A percentile compares a stretch with the other conserved stretches of the same genome.
These are phyloP conservation scores for Phalanger gymnotis DNA, from an alignment of 2,797 vertebrate genomes.

Conservation along the genomic window DNA sequence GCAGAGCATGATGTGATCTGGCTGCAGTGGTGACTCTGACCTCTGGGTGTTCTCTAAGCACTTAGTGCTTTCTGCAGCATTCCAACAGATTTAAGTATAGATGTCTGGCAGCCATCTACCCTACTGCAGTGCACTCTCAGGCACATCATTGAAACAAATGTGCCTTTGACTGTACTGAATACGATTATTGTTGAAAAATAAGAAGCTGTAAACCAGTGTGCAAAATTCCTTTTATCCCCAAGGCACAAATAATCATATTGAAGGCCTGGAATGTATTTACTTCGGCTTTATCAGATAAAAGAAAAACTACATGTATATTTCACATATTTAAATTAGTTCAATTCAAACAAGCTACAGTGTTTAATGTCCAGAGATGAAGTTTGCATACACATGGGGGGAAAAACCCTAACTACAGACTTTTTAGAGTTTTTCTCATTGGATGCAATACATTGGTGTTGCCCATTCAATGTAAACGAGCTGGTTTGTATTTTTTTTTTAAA, in stretches of 20 bases:
- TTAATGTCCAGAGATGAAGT: constrained; percentile 61
- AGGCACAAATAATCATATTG: constrained; percentile 66
- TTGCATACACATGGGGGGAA: not conserved
- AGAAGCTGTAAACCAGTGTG: constrained; percentile 79
- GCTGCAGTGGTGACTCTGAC: constrained; percentile 79
- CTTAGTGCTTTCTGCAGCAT: constrained; percentile 81
- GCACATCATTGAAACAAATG: constrained; percentile 82
- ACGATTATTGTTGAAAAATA: constrained; percentile 83
- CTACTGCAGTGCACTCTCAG: constrained; percentile 76
- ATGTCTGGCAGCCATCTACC: constrained; percentile 75
- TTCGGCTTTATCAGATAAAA: constrained; percentile 78
- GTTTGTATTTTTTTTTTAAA: constrained; percentile 49
- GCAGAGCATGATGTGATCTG: constrained; percentile 71
- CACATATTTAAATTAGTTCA: not conserved
- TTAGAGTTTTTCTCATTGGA: constrained; percentile 30
- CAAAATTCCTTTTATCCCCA: constrained; percentile 78
- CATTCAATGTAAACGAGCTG: constrained; percentile 43
- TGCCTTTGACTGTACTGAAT: constrained; percentile 84
- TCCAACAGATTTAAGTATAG: constrained; percentile 84
- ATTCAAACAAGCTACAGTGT: constrained; percentile 28
- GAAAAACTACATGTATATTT: constrained; percentile 70
- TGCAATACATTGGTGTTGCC: constrained; percentile 18
- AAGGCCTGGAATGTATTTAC: constrained; percentile 73
- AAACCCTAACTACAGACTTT: not conserved
- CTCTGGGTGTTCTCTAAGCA: constrained; percentile 76